phyloP scores from a whole-genome alignment of 2,888 invertebrate species.

The Heliconius erato region DNA sequence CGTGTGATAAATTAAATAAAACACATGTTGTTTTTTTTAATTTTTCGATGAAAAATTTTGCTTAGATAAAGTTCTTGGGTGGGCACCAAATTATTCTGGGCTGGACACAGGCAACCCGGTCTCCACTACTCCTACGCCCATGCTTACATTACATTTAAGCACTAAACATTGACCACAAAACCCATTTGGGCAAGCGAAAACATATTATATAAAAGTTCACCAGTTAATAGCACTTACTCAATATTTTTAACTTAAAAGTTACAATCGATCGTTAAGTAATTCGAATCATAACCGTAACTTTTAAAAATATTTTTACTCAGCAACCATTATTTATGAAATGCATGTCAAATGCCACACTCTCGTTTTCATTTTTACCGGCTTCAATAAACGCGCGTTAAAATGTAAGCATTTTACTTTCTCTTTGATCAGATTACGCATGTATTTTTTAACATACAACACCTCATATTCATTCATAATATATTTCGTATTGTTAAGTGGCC shows the following conservation, averaged over 20 bases:
- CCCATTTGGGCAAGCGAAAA: conserved; percentile 21
- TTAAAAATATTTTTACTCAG: conserved; percentile 56
- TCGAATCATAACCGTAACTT: conserved; percentile 60
- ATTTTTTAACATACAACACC: conserved; percentile 44
- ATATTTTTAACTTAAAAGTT: conserved; percentile 53
- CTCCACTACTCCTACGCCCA: background rate
- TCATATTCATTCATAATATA: conserved; percentile 42
- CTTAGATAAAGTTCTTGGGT: too few relatives aligned
- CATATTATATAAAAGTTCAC: conserved; percentile 33
- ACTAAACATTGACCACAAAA: background rate
- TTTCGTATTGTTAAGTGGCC: conserved; percentile 8
- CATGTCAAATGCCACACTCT: conserved; percentile 77
- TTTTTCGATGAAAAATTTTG: too few relatives aligned
- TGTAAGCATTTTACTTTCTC: conserved; percentile 75
- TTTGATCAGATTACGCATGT: conserved; percentile 72
- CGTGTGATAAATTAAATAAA: too few relatives aligned
- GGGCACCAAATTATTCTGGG: too few relatives aligned
- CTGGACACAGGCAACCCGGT: too few relatives aligned
- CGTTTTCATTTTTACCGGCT: conserved; percentile 72
- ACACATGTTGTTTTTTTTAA: too few relatives aligned
- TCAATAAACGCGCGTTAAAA: conserved; percentile 66
- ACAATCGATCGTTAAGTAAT: conserved; percentile 63
- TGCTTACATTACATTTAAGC: background rate
- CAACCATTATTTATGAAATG: conserved; percentile 70
- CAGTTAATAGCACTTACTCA: conserved; percentile 36